Evolutionary conservation across 2,113 vertebrate genomes (phyloP).

Genomic region (Gnathonemus echidnorhynchus): DNA sequence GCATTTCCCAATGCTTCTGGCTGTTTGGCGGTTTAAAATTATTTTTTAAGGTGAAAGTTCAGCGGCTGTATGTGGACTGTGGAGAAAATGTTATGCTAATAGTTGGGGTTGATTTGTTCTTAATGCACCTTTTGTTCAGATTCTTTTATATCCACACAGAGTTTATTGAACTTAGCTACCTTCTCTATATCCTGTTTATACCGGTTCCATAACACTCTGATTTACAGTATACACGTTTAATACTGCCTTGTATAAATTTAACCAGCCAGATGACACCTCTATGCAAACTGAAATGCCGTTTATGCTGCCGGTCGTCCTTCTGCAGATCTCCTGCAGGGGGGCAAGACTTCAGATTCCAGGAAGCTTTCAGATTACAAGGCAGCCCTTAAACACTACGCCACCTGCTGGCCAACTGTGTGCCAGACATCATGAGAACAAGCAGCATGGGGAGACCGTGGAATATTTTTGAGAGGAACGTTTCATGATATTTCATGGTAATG

Average conservation of each 20-base stretch:
- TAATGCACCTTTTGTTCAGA: background rate
- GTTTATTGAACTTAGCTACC: background rate
- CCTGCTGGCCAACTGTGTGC: background rate
- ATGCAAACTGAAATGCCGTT: background rate
- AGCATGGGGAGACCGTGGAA: background rate
- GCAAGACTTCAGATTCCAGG: background rate
- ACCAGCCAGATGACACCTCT: background rate
- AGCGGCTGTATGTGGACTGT: background rate
- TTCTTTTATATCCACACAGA: background rate
- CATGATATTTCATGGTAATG: background rate
- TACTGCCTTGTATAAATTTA: background rate
- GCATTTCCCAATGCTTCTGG: background rate
- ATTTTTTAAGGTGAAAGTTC: background rate
- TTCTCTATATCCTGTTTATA: background rate
- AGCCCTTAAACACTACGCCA: background rate
- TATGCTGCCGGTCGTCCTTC: background rate
- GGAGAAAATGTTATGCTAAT: background rate
- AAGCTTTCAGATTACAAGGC: background rate
- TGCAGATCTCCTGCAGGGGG: background rate
- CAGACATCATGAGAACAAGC: background rate
- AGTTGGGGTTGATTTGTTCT: background rate
- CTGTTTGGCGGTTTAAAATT: background rate
- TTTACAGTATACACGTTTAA: background rate
- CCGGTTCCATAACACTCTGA: background rate
- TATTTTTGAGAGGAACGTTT: background rate